Evolutionary conservation across 2,797 vertebrate genomes (phyloP).

Genomic region (Morelia viridis): DNA sequence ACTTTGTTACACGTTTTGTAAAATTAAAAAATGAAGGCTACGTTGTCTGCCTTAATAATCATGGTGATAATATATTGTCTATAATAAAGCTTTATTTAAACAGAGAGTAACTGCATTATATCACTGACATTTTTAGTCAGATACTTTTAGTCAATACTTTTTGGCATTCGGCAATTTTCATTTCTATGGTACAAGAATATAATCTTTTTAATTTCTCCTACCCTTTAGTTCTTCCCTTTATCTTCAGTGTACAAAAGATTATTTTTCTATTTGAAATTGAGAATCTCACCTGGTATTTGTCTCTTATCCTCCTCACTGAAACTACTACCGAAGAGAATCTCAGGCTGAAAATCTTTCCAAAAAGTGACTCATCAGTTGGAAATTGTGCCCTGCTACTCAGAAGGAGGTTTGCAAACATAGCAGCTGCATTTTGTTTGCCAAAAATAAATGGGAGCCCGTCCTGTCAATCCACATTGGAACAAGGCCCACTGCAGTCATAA

Average conservation of each 20-base stretch:
- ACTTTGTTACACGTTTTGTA: not conserved
- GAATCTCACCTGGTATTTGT: conserved; percentile 21
- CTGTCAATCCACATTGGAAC: conserved; percentile 34
- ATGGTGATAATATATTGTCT: not conserved
- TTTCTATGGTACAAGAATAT: not conserved
- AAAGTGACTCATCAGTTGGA: conserved; percentile 45
- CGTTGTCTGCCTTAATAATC: not conserved
- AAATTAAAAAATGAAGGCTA: not conserved
- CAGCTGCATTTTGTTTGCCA: conserved; percentile 48
- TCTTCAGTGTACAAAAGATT: conserved; percentile 36
- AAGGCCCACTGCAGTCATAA: conserved; percentile 39
- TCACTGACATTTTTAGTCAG: not conserved
- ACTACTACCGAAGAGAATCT: not conserved
- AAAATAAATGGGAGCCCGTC: conserved; percentile 57
- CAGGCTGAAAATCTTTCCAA: conserved; percentile 50
- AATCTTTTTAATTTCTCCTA: conserved; percentile 42
- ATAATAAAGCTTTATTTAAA: not conserved
- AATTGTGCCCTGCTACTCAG: conserved; percentile 36
- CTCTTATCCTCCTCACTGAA: conserved; percentile 34
- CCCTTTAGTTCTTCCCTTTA: conserved; percentile 45
- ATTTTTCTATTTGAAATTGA: conserved; percentile 48
- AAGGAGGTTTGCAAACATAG: conserved; percentile 43
- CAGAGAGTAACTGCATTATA: not conserved
- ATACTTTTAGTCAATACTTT: not conserved
- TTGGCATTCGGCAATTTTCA: not conserved